phyloP scores from a whole-genome alignment of 2,113 vertebrate genomes.

The Rhegmatorhina hoffmannsi region DNA sequence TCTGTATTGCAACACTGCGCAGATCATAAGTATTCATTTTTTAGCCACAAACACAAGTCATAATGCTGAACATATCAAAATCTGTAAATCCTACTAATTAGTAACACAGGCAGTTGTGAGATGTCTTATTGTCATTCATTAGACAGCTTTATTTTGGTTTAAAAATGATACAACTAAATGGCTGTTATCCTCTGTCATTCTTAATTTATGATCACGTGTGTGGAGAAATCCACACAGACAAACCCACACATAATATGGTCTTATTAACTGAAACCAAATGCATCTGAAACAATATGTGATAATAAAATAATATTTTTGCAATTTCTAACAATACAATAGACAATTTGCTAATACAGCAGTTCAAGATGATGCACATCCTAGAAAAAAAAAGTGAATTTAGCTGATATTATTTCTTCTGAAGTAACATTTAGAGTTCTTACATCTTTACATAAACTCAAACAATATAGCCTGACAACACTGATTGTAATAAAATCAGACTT shows the following conservation, averaged over 20 bases:
- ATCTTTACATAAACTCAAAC: neutral
- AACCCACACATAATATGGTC: constrained; percentile 40
- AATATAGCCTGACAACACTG: neutral
- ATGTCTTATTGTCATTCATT: constrained; percentile 47
- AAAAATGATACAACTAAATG: constrained; percentile 1
- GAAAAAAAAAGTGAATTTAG: neutral
- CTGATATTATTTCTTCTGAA: neutral
- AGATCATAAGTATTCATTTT: constrained; percentile 42
- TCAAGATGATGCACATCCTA: neutral
- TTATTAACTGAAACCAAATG: constrained; percentile 38
- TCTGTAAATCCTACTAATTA: constrained; percentile 62
- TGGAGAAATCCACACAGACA: constrained; percentile 28
- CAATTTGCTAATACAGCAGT: neutral
- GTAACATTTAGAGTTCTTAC: neutral
- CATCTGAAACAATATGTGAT: neutral
- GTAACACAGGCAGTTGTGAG: constrained; percentile 18
- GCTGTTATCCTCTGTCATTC: neutral
- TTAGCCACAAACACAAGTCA: constrained; percentile 57
- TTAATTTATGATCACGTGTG: constrained; percentile 47
- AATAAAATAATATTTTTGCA: neutral
- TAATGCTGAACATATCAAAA: constrained; percentile 48
- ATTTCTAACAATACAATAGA: neutral
- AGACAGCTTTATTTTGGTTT: constrained; percentile 65
- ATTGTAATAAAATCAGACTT: neutral
- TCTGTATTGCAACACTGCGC: constrained; percentile 20